Conservation (phyloP, 2,888 invertebrate species). For the Rotaria magnacalcarata region DNA sequence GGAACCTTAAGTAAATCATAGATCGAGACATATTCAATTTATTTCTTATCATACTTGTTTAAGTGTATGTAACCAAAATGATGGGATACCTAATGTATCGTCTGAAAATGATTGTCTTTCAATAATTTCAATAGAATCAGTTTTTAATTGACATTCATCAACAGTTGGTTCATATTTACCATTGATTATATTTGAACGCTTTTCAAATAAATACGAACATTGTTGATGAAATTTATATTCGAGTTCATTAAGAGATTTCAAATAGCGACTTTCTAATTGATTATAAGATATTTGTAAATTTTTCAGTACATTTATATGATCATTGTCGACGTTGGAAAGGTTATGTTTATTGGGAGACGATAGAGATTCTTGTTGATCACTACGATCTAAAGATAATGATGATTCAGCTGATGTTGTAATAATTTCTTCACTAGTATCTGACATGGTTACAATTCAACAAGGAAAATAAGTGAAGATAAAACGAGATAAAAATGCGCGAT, state of each 20-base stretch:
- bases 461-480: too few species aligned
- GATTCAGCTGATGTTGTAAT: not conserved
- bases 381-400: not conserved
- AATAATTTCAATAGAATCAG: not conserved
- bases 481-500: too few species aligned
- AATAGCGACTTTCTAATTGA: constrained; percentile 19
- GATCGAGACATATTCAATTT: not conserved
- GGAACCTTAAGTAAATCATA: not conserved
- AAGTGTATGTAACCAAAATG: constrained; percentile 26
- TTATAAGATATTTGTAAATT: constrained; percentile 22
- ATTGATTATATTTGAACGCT: not conserved
- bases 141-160: constrained; percentile 20
- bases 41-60: not conserved
- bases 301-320: not conserved
- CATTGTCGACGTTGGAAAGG: too few species aligned
- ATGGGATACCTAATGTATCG: not conserved
- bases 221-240: not conserved
- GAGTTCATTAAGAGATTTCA: not conserved
- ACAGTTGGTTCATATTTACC: constrained; percentile 13
- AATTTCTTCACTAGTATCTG: not conserved
- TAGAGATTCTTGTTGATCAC: not conserved
- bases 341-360: not conserved
- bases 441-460: not conserved
- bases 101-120: not conserved
- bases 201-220: not conserved